These are phyloP conservation scores for Eupeodes luniger DNA, from an alignment of 2,888 invertebrate species.

Conservation along the genomic window DNA sequence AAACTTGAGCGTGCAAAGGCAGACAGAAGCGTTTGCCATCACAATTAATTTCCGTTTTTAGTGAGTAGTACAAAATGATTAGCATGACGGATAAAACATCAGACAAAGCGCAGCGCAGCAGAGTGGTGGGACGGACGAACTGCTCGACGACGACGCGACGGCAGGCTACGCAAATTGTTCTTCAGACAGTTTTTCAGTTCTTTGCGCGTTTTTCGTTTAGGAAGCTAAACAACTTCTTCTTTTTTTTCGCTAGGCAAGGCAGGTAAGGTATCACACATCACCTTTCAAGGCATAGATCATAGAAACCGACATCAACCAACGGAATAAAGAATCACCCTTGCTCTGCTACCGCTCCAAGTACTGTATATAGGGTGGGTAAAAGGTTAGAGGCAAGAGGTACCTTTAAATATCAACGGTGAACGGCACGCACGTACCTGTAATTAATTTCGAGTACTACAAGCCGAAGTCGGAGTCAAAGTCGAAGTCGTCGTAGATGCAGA, in stretches of 20 bases:
- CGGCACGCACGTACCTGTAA: conserved; percentile 71
- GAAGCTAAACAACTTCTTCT: conserved; percentile 79
- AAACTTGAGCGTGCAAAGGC: conserved; percentile 38
- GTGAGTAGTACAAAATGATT: conserved; percentile 73
- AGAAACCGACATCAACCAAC: conserved; percentile 38
- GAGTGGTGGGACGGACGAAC: no score
- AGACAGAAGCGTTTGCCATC: conserved; percentile 64
- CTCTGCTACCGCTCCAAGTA: no score
- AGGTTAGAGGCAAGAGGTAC: neutral
- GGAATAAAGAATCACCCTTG: conserved; percentile 21
- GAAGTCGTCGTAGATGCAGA: conserved; percentile 29
- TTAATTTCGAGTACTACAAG: conserved; percentile 61
- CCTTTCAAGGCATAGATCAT: conserved; percentile 78
- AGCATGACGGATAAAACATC: conserved; percentile 62
- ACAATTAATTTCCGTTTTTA: conserved; percentile 73
- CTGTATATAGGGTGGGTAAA: neutral
- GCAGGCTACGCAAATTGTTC: conserved; percentile 49
- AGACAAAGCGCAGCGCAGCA: conserved; percentile 36
- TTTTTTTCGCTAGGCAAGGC: conserved; percentile 49
- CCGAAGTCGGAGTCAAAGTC: conserved; percentile 35
- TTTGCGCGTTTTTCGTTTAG: conserved; percentile 38
- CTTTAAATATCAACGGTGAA: conserved; percentile 25
- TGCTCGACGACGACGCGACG: conserved; percentile 1
- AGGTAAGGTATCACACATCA: conserved; percentile 78
- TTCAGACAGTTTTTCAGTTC: conserved; percentile 38